A percentile compares a stretch with the other conserved stretches of the same genome.
phyloP scores from a whole-genome alignment of 2,888 invertebrate species.

The Brachynemurus nebulosus region DNA sequence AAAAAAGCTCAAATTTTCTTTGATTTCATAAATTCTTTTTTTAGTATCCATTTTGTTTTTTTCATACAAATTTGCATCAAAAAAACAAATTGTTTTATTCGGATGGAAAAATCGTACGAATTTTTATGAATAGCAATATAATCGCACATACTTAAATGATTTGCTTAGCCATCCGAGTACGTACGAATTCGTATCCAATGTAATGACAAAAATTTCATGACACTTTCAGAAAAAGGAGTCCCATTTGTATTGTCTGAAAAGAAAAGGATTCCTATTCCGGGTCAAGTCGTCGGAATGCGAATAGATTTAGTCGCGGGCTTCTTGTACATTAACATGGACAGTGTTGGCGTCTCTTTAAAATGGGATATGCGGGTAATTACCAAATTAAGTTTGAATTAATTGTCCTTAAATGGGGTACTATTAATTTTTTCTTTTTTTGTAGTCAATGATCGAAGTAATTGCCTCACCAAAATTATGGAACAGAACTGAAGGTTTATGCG shows the following conservation, averaged over 20 bases:
- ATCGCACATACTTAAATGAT: too few relatives aligned
- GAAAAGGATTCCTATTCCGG: conserved; percentile 52
- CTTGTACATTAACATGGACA: conserved; percentile 52
- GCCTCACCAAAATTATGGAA: conserved; percentile 59
- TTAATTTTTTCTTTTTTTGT: conserved; percentile 16
- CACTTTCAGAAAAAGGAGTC: conserved; percentile 14
- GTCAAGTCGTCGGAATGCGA: conserved; percentile 55
- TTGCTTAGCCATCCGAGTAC: too few relatives aligned
- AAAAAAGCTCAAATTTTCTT: too few relatives aligned
- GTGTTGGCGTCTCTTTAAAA: conserved; percentile 49
- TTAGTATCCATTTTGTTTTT: too few relatives aligned
- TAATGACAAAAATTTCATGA: not conserved
- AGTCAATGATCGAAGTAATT: conserved; percentile 53
- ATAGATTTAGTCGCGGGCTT: conserved; percentile 57
- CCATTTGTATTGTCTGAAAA: conserved; percentile 19
- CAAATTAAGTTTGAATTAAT: not conserved
- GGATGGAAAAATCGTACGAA: too few relatives aligned
- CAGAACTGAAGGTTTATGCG: conserved; percentile 70
- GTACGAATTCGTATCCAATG: conserved; percentile 15
- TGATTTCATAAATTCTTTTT: too few relatives aligned
- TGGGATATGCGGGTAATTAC: conserved; percentile 61
- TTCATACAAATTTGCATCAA: too few relatives aligned
- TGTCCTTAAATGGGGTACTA: conserved; percentile 3
- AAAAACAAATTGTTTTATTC: too few relatives aligned
- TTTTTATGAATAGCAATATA: too few relatives aligned